Base-by-base conservation (phyloP, 2,888 invertebrate species). In the Drosophila leonis region DNA sequence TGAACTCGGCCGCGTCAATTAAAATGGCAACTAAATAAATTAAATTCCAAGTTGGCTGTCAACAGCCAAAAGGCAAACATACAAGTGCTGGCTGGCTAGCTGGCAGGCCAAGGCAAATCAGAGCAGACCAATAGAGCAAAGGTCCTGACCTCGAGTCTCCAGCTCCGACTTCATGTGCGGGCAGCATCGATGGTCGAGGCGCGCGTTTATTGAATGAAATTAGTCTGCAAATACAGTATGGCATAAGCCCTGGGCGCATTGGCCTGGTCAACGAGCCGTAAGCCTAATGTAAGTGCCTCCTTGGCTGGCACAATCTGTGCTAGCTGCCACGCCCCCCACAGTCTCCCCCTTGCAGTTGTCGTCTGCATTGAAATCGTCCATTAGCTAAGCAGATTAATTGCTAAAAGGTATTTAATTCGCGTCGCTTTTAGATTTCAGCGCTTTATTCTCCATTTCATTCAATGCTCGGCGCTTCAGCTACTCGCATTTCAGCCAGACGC, bases 331-430 rank as follows among this genome's bases (percentile, higher is more conserved):
- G 0, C 10, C 13, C 3, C 7, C 35, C 29, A 29, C 52, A 52
- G 27, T 27, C n/a, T 37, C 24, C 6, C 31, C 63, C 55, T 13
- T 33, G 62, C 68, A 65, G 62, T 76, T 80, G 73, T 71, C 78
- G 79, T 83, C 83, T 72, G 74, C 86, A 86, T 82, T 82, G 90
- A 82, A 86, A 89, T 82, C 88, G 88, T 91, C 87, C 90, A 91
- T 91, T 91, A 90, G 90, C 90, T 90, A 91, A 91, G 91, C 91
- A 90, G 91, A 91, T 91, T 91, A 91, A 91, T 91, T 91, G 90
- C 90, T 91, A 90, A 91, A 91, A 91, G 91, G 91, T 91, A 91
- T 91, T 91, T 91, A 90, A 90, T 90, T 91, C 91, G 83, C 78
- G 83, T 80, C 76, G 82, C 82, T 89, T 89, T 87, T 85, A 87